Base-by-base conservation (phyloP, 2,797 vertebrate species). In the Falco biarmicus region DNA sequence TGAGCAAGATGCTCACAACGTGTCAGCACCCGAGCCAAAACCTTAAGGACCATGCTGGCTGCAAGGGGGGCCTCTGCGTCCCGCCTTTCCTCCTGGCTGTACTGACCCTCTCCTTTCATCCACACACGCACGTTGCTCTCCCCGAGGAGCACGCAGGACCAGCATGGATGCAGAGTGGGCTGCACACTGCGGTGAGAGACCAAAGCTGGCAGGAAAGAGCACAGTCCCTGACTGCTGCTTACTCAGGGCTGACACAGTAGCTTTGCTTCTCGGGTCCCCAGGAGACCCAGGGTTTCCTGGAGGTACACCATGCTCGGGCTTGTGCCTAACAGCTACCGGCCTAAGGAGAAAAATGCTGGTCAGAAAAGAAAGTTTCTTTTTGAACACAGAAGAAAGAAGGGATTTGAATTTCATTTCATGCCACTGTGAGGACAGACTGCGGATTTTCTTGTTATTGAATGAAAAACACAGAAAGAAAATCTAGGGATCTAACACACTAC, bases 71-170 rank as follows among this genome's bases (percentile, higher is more conserved):
- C 2, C 13, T 14, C 34, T 4, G 34, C 10, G 41, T 60, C 34
- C 81, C 65, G 66, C 50, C 39, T 66, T 31, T 43, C 43, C 48
- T 56, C 37, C 69, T 26, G 48, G 15, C 39, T 41, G 61, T n/a
- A 16, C 45, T 32, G 70, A 54, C 51, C 69, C 56, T n/a, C 76
- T 60, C 65, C 56, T 64, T 31, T 15, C 70, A 39, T 16, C 54
- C 20, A 1, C 39, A 29, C 43, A 37, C 2, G 5, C 32, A 24
- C 3, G 3, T 22, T 1, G 0, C 41, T 50, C 41, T 43, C 47
- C 37, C 29, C 0, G 0, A 22, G 70, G 53, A 84, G 50, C 48
- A 37, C 5, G 1, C 0, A 0, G 59, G 31, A 57, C 29, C 24
- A 14, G 48, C 3, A 1, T 0, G 5, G 65, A 53, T 54, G 66